Percentiles rank a stretch among this genome's conserved stretches.
Conservation (phyloP, 2,888 invertebrate species). For the Trissoscelio sp. region DNA sequence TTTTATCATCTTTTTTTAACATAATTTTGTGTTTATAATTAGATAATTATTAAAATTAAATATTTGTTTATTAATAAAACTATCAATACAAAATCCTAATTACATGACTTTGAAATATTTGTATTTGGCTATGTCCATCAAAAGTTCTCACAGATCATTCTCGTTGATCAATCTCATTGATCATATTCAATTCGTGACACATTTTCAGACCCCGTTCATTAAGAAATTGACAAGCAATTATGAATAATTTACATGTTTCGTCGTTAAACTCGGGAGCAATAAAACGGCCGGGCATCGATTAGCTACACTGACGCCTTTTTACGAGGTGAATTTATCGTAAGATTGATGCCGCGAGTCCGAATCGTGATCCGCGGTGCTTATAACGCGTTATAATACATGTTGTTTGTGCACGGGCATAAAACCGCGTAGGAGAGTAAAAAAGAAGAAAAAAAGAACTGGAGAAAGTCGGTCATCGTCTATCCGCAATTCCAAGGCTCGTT, state of each 20-base stretch:
- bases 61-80: too few relatives aligned
- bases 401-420: slow-evolving; percentile 28
- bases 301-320: neutral
- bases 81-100: too few relatives aligned
- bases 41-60: too few relatives aligned
- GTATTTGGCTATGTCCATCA: too few relatives aligned
- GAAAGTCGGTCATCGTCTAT: slow-evolving; percentile 68
- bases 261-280: neutral
- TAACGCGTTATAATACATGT: slow-evolving; percentile 12
- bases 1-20: too few relatives aligned
- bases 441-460: slow-evolving; percentile 43
- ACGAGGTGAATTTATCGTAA: neutral
- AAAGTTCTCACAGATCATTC: neutral
- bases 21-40: too few relatives aligned
- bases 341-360: slow-evolving; percentile 18
- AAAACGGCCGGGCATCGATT: slow-evolving; percentile 4
- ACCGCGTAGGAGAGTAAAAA: slow-evolving; percentile 50
- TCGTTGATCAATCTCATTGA: neutral
- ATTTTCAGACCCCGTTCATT: neutral
- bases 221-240: slow-evolving; percentile 22
- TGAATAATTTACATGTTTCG: slow-evolving; percentile 1
- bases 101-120: too few relatives aligned
- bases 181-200: neutral
- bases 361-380: slow-evolving; percentile 22
- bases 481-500: slow-evolving; percentile 47